phyloP scores from a whole-genome alignment of 2,113 vertebrate genomes.

The Ictalurus furcatus region DNA sequence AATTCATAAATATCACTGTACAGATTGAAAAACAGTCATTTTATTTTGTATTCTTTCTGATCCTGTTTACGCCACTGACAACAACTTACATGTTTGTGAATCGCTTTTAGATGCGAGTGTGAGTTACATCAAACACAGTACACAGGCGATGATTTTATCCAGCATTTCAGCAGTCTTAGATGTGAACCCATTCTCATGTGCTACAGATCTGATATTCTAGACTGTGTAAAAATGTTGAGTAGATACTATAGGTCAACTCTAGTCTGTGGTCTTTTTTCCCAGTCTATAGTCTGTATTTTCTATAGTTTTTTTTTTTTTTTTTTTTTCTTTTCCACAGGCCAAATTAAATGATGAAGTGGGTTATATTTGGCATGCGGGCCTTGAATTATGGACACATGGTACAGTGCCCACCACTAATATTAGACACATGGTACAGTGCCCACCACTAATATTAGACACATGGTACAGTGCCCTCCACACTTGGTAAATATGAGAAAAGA shows the following conservation, averaged over 20 bases:
- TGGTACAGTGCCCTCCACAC: too few relatives aligned
- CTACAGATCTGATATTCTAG: background rate
- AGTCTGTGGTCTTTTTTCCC: background rate
- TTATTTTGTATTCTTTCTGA: background rate
- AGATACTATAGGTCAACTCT: background rate
- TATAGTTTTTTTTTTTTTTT: background rate
- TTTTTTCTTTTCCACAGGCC: too few relatives aligned
- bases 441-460: too few relatives aligned
- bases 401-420: too few relatives aligned
- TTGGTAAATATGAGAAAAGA: too few relatives aligned
- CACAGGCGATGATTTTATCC: background rate
- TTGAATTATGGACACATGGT: background rate
- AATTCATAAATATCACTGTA: background rate
- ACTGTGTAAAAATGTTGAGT: background rate
- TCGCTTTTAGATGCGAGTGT: background rate
- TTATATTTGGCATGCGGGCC: background rate
- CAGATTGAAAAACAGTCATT: background rate
- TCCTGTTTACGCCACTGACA: background rate
- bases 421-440: too few relatives aligned
- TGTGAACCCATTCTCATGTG: background rate
- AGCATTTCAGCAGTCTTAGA: background rate
- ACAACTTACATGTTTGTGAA: background rate
- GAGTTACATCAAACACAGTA: background rate
- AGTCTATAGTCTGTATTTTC: background rate
- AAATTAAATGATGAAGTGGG: background rate